phyloP scores from a whole-genome alignment of 2,888 invertebrate genomes.

The Siphonodentalium dalli region DNA sequence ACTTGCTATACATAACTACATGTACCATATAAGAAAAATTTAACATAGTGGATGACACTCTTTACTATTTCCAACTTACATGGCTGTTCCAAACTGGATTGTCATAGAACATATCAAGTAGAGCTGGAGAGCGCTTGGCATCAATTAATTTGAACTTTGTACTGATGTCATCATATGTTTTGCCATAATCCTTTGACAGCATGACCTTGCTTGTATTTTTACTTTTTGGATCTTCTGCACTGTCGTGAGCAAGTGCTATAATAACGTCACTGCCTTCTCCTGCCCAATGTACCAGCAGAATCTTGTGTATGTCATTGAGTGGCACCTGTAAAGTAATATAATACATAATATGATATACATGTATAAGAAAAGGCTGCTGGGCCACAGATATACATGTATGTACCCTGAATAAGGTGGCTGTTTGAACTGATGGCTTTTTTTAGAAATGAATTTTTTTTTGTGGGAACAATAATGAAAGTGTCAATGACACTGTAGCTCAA shows the following conservation, averaged over 20 bases:
- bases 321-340: conserved; percentile 71
- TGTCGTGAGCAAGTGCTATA: conserved; percentile 81
- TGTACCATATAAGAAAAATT: no score
- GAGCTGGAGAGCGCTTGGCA: conserved; percentile 69
- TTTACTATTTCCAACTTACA: conserved; percentile 76
- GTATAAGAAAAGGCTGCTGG: no score
- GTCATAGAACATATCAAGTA: conserved; percentile 83
- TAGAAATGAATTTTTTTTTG: no score
- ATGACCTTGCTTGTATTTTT: conserved; percentile 76
- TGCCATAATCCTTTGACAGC: conserved; percentile 87
- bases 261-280: conserved; percentile 87
- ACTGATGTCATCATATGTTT: conserved; percentile 79
- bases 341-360: no score
- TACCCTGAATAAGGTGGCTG: no score
- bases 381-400: no score
- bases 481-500: no score
- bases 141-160: conserved; percentile 67
- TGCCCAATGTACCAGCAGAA: conserved; percentile 91
- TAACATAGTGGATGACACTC: no score
- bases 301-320: conserved; percentile 85
- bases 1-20: no score
- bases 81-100: conserved; percentile 81
- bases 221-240: conserved; percentile 6
- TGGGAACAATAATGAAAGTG: no score
- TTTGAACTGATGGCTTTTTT: no score